Evolutionary conservation across 1,140 invertebrate genomes (phyloP).

Genomic region (Drosophila repleta): DNA sequence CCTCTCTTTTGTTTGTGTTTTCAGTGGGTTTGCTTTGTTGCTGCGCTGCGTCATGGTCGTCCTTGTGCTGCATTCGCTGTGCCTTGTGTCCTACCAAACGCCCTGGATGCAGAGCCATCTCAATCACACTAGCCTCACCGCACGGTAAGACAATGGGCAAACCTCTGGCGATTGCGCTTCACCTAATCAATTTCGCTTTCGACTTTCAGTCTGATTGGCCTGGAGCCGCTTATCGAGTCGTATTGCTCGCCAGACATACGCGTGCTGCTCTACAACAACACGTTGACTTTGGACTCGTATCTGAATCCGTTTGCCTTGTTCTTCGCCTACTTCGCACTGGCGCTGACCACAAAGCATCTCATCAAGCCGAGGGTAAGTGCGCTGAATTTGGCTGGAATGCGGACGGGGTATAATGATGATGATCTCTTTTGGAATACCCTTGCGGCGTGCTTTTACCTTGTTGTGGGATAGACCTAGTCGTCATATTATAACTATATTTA

Average conservation of each 20-base stretch:
- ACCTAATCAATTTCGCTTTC: constrained; percentile 44
- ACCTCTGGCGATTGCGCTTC: not conserved
- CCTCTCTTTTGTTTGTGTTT: constrained; percentile 26
- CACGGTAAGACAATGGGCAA: constrained; percentile 85
- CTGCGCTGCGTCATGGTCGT: constrained; percentile 90
- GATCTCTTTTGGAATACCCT: not conserved
- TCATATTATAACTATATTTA: too few species aligned
- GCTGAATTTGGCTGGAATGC: too few species aligned
- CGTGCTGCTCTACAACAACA: constrained; percentile 85
- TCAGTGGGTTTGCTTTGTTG: constrained; percentile 89
- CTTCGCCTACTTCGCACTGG: constrained; percentile 89
- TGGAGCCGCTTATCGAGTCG: constrained; percentile 86
- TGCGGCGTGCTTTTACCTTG: not conserved
- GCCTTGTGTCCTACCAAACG: constrained; percentile 94
- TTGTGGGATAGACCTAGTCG: too few species aligned
- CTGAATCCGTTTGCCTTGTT: constrained; percentile 90
- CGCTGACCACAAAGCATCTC: constrained; percentile 88
- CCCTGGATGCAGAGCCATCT: constrained; percentile 91
- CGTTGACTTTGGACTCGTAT: constrained; percentile 89
- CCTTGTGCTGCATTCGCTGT: constrained; percentile 90
- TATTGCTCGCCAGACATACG: constrained; percentile 86
- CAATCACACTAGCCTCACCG: constrained; percentile 87
- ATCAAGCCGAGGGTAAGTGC: constrained; percentile 88
- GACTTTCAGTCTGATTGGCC: constrained; percentile 87
- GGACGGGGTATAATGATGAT: not conserved